These are phyloP conservation scores for Aphidius ervi DNA, from an alignment of 1,140 invertebrate species.

Conservation along the genomic window DNA sequence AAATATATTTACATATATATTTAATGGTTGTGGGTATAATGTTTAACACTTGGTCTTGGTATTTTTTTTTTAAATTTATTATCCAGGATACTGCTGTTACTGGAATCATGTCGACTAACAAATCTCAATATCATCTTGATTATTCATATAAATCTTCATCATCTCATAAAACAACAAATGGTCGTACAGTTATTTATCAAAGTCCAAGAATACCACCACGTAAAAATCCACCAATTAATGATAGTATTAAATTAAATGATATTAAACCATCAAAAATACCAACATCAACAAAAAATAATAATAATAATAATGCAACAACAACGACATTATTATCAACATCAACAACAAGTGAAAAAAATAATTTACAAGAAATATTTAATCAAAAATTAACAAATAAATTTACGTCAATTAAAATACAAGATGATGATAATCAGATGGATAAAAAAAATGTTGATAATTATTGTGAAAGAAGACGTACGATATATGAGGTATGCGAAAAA, in stretches of 20 bases:
- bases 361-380: conserved; percentile 3
- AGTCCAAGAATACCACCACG: conserved; percentile 43
- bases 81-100: conserved; percentile 50
- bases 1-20: background rate
- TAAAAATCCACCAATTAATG: conserved; percentile 34
- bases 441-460: conserved; percentile 2
- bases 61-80: conserved; percentile 21
- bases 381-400: conserved; percentile 17
- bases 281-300: conserved; percentile 29
- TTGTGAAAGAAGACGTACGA: conserved; percentile 34
- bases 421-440: conserved; percentile 4
- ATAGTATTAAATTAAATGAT: background rate
- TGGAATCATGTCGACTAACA: conserved; percentile 45
- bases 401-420: conserved; percentile 16
- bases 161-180: conserved; percentile 23
- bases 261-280: conserved; percentile 43
- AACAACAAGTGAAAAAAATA: background rate
- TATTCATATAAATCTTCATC: conserved; percentile 22
- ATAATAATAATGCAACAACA: conserved; percentile 18
- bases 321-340: conserved; percentile 16
- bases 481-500: conserved; percentile 49
- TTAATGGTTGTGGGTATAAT: conserved; percentile 23
- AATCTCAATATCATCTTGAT: conserved; percentile 25
- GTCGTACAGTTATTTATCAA: conserved; percentile 42
- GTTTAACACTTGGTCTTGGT: conserved; percentile 34